Conservation (phyloP, 2,113 vertebrate genomes). For the Arenaria interpres region DNA sequence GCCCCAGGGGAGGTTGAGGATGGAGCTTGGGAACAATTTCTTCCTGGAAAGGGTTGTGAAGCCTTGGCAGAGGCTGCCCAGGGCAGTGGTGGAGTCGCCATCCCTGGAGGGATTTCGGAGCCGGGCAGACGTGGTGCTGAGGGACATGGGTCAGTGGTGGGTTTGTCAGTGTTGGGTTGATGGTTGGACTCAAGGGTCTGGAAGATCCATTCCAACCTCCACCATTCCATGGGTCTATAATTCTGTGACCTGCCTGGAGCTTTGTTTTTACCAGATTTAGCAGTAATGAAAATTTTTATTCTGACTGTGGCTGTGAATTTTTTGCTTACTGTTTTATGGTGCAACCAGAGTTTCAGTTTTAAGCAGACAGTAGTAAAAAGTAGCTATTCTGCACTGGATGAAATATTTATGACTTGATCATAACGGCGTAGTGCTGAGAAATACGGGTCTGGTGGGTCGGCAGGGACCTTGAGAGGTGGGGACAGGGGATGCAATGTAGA, state of each 20-base stretch:
- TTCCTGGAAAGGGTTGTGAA: not conserved
- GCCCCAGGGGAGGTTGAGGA: not conserved
- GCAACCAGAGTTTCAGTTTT: not conserved
- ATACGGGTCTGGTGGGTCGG: fast-evolving
- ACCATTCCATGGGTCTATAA: not conserved
- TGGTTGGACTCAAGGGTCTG: not conserved
- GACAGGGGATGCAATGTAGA: fast-evolving
- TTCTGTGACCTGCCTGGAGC: not conserved
- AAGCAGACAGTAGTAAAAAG: not conserved
- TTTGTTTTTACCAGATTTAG: not conserved
- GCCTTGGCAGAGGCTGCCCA: not conserved
- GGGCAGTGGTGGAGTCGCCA: not conserved
- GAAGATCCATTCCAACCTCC: not conserved
- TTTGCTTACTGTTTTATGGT: fast-evolving
- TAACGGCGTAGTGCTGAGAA: fast-evolving
- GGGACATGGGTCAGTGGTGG: not conserved
- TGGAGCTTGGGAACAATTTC: not conserved
- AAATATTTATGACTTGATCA: too few relatives aligned
- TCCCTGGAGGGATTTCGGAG: not conserved
- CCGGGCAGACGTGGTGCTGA: not conserved
- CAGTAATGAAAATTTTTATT: not conserved
- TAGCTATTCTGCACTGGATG: not conserved
- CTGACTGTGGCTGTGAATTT: fast-evolving
- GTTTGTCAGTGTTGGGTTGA: not conserved
- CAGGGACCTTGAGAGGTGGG: not conserved